Base-by-base conservation (phyloP, 2,888 invertebrate genomes). In the Julus scandinavius region DNA sequence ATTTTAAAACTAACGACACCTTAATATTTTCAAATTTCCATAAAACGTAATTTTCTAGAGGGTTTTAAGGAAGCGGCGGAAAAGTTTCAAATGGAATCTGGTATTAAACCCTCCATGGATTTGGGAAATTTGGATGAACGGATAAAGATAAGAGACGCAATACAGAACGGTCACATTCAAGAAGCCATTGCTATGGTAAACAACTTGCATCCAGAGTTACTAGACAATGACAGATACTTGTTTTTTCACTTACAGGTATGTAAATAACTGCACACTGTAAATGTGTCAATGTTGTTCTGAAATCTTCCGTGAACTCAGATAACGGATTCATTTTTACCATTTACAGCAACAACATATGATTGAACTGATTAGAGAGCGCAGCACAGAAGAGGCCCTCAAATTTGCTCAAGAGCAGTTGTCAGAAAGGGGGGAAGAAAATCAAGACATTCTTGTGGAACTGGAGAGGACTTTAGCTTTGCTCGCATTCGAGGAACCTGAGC, bases 401-500 rank as follows among this genome's bases (percentile, higher is more conserved):
- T 98, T 97, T 93, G 97, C 98, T 0, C 97, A 98, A 91, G 96
- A 96, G 84, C 96, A 97, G 90, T 93, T 98, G 40, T 96, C 97
- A 40, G 98, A 98, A 92, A 95, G 97, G 15, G 98, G 97, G 3
- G 97, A 97, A 90, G 95, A 95, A 17, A 96, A 96, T 92, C 95
- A 95, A 20, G 92, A 93, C 87, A 92, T 86, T 9, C 91, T 95
- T 83, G 93, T 94, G 29, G 98, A 99, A 93, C 93, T 99, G 88
- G 99, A 99, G 92, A 94, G 98, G 89, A 99, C 99, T 0, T 93
- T 99, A 88, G 98, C 99, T 0, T 93, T 99, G 88, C 93, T 99
- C 29, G 99, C 99, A 7, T 99, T 99, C 93, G 99, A 99, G 89
- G 97, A 99, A 91, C 99, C 99, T 0, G 95, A 97, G 90, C 95